Evolutionary conservation across 1,140 invertebrate genomes (phyloP).

Genomic region (Drosophila takahashii): DNA sequence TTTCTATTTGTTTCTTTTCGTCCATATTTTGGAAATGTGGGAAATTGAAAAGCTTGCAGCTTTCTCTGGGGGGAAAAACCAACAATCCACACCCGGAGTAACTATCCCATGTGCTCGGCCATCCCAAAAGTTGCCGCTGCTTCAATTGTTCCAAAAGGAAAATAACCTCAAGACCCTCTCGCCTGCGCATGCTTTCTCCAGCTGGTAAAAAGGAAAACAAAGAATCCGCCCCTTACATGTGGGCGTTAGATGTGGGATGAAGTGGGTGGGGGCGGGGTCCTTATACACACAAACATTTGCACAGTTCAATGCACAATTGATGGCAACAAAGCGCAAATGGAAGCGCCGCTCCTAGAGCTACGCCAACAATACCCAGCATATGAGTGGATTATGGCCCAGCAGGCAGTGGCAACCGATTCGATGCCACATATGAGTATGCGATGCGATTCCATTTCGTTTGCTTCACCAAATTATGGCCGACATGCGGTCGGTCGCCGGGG

Average conservation of each 20-base stretch:
- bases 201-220: constrained; percentile 26
- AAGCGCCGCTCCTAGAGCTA: constrained; percentile 22
- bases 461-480: constrained; percentile 43
- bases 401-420: constrained; percentile 26
- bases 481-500: constrained; percentile 15
- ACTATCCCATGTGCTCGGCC: constrained; percentile 28
- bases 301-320: constrained; percentile 78
- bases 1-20: background rate
- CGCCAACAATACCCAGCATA: constrained; percentile 40
- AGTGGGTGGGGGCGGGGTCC: background rate
- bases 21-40: background rate
- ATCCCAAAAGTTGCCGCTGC: constrained; percentile 21
- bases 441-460: constrained; percentile 47
- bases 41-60: constrained; percentile 55
- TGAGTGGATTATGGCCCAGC: constrained; percentile 52
- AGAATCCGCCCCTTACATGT: constrained; percentile 12
- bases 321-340: constrained; percentile 51
- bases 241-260: background rate
- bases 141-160: constrained; percentile 30
- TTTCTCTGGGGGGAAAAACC: constrained; percentile 16
- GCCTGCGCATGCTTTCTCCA: constrained; percentile 41
- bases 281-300: constrained; percentile 57
- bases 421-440: constrained; percentile 10
- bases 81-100: constrained; percentile 29
- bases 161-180: constrained; percentile 26